phyloP scores from a whole-genome alignment of 2,888 invertebrate species.

The Stenchaetothrips biformis region DNA sequence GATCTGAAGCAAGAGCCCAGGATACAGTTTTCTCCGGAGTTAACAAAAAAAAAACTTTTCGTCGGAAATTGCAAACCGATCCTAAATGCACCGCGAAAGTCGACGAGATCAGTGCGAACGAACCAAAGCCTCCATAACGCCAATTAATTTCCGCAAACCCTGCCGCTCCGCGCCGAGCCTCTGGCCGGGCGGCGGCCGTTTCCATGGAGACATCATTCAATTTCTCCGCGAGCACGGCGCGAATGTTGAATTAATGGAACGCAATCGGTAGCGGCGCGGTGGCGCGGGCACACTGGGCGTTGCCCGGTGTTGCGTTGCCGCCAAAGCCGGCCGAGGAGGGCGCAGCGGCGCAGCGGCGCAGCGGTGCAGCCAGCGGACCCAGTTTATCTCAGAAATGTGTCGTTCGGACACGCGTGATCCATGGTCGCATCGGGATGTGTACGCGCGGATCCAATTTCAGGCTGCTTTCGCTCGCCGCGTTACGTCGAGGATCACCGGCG shows the following conservation, averaged over 20 bases:
- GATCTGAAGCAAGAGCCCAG: no score
- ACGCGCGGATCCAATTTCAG: conserved; percentile 17
- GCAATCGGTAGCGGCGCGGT: no score
- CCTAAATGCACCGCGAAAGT: no score
- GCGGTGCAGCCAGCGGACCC: not conserved
- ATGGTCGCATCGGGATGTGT: not conserved
- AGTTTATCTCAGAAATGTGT: not conserved
- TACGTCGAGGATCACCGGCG: not conserved
- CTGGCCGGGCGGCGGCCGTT: not conserved
- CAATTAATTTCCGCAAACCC: not conserved
- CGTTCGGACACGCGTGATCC: not conserved
- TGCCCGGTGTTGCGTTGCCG: not conserved
- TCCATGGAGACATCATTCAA: no score
- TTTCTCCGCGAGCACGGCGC: no score
- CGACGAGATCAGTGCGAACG: no score
- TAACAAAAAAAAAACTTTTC: no score
- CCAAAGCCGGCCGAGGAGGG: not conserved
- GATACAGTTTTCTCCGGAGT: no score
- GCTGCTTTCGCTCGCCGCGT: not conserved
- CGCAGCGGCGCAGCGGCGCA: not conserved
- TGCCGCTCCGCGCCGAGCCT: not conserved
- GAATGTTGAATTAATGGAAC: no score
- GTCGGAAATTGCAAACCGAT: no score
- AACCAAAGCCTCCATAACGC: no score
- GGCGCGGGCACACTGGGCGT: not conserved